phyloP scores from a whole-genome alignment of 2,888 invertebrate genomes.

The Eristalinus sepulchralis region DNA sequence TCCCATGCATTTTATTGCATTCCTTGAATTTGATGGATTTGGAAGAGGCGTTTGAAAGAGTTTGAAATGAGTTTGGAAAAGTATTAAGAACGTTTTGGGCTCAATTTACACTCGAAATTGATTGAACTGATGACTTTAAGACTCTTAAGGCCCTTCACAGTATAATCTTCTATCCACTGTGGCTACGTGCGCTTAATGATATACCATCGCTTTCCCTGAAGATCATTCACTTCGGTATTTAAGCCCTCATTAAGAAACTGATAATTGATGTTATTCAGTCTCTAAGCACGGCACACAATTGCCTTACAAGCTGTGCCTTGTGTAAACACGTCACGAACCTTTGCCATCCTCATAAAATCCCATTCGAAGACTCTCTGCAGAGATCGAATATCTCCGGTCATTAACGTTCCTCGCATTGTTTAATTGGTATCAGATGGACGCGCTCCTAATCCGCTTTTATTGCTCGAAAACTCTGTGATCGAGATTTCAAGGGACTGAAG shows the following conservation, averaged over 20 bases:
- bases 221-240: slow-evolving; percentile 2
- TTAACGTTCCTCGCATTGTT: not conserved
- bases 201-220: not conserved
- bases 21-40: too few relatives aligned
- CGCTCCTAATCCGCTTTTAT: slow-evolving; percentile 40
- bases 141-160: too few relatives aligned
- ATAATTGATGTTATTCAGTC: slow-evolving; percentile 32
- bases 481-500: slow-evolving; percentile 27
- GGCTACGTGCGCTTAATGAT: not conserved
- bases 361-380: not conserved
- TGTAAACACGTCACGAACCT: not conserved
- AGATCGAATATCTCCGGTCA: not conserved
- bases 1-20: too few relatives aligned
- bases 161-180: too few relatives aligned
- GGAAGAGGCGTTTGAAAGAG: too few relatives aligned
- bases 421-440: not conserved
- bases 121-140: too few relatives aligned
- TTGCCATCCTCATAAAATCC: not conserved
- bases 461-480: slow-evolving; percentile 16
- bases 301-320: not conserved
- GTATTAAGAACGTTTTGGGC: too few relatives aligned
- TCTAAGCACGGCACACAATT: not conserved
- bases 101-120: too few relatives aligned
- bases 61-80: too few relatives aligned
- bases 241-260: slow-evolving; percentile 14